These are phyloP conservation scores for Leucoptera coffeella DNA, from an alignment of 2,888 invertebrate species.

Conservation along the genomic window DNA sequence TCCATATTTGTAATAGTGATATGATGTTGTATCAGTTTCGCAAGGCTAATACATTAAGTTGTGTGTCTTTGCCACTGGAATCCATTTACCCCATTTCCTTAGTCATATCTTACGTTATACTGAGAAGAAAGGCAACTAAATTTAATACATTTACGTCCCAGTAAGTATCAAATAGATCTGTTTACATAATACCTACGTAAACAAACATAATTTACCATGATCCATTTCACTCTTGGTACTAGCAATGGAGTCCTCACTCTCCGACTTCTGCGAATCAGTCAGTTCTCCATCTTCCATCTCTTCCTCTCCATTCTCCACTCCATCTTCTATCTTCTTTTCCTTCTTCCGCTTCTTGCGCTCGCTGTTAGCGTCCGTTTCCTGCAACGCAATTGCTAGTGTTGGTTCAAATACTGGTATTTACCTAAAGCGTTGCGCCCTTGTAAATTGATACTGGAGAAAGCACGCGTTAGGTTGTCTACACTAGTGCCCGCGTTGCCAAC, in stretches of 20 bases:
- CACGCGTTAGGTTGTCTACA: constrained; percentile 41
- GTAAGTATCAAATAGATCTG: no score
- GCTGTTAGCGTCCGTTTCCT: constrained; percentile 19
- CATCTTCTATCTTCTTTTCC: constrained; percentile 15
- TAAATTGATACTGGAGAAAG: constrained; percentile 45
- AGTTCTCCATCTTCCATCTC: constrained; percentile 63
- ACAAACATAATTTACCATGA: constrained; percentile 23
- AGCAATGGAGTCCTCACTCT: constrained; percentile 18
- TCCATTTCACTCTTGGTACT: constrained; percentile 29
- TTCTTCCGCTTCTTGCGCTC: constrained; percentile 8
- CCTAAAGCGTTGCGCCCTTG: constrained; percentile 41
- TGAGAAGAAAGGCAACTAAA: no score
- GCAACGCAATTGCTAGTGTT: constrained; percentile 19
- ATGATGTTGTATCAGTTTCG: no score
- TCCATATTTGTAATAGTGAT: no score
- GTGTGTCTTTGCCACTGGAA: no score
- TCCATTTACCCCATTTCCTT: no score
- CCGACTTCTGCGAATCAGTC: constrained; percentile 38
- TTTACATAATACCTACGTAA: constrained; percentile 14
- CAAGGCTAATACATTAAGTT: no score
- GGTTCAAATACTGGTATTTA: constrained; percentile 19
- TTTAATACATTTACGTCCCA: no score
- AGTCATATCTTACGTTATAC: no score
- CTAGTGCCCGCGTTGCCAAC: constrained; percentile 22
- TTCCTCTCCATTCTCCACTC: constrained; percentile 10